Evolutionary conservation across 2,888 invertebrate species (phyloP), one percentile per base, ranked within the genome.

Genomic region (Drepana falcataria): DNA sequence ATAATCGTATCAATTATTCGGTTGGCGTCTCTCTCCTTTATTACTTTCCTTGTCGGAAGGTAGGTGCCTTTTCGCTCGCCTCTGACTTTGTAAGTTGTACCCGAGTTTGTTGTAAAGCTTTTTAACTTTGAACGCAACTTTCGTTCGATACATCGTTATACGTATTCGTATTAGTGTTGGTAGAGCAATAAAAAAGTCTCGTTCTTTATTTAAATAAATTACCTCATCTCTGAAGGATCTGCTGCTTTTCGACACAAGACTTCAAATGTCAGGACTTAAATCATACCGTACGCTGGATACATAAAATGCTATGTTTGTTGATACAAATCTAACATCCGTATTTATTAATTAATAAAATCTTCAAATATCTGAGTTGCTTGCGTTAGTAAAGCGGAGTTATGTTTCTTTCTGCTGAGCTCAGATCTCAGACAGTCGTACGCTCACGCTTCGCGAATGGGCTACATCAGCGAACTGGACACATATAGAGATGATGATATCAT

Each of bases 1-100:
- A 86, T 86, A 87, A 87, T 83, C 81, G 85, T 86, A 88, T 88
- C 85, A 87, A 88, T 88, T 88, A 89, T 88, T 87, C 87, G 85
- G 80, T 78, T 81, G 81, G 83, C 81, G 83, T 87, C 83, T 76
- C 75, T 81, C 80, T 85, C 80, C 83, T 85, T 86, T 87, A 87
- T 88, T 87, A 85, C 85, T 77, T 80, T 80, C 77, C 75, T 75
- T 71, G 72, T 69, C 73, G 71, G 70, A 72, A 67, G 69, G 72
- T 77, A 71, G 71, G 74, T 73, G 71, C 67, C 68, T 73, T 78
- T 75, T 75, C 74, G 68, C 69, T 64, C 68, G 62, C 69, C 65
- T 73, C 65, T 68, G 69, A 73, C 72, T 77, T 79, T 59, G 53
- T 51, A 53, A 51, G 52, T 56, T 21, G 21, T 65, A 61, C 54